Evolutionary conservation across 2,888 invertebrate species (phyloP).

Genomic region (Diadegma fenestrale): DNA sequence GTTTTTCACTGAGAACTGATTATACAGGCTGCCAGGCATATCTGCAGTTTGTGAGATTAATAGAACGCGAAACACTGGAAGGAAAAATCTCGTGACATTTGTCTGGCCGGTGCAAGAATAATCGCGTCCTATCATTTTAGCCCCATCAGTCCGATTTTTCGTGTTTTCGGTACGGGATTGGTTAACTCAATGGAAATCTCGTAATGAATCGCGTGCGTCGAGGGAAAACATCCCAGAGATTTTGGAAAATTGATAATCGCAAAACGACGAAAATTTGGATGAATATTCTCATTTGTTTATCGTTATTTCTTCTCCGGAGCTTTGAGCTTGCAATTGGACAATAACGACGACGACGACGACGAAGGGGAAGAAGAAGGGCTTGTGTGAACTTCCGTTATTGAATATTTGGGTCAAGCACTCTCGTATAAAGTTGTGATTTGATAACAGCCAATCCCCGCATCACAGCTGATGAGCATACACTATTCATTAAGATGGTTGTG

Average conservation of each 20-base stretch:
- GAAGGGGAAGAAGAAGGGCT: slow-evolving; percentile 41
- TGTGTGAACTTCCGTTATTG: slow-evolving; percentile 63
- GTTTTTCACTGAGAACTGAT: neutral
- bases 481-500: neutral
- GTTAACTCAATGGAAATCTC: neutral
- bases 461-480: neutral
- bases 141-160: neutral
- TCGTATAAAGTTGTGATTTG: neutral
- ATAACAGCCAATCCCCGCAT: slow-evolving; percentile 43
- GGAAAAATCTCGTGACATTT: neutral
- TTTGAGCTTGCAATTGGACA: slow-evolving; percentile 59
- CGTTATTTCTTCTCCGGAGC: slow-evolving; percentile 48
- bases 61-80: neutral
- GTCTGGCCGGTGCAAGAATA: neutral
- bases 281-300: slow-evolving; percentile 68
- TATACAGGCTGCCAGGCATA: neutral
- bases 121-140: neutral
- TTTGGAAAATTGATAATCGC: neutral
- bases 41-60: neutral
- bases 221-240: neutral
- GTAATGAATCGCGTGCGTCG: neutral
- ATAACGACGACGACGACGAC: slow-evolving; percentile 11
- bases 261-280: slow-evolving; percentile 39
- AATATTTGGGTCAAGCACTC: slow-evolving; percentile 70
- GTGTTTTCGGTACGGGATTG: neutral